Percentiles rank a stretch among this genome's conserved stretches.
Evolutionary conservation across 2,113 vertebrate genomes (phyloP).

Genomic region (Pipa parva): DNA sequence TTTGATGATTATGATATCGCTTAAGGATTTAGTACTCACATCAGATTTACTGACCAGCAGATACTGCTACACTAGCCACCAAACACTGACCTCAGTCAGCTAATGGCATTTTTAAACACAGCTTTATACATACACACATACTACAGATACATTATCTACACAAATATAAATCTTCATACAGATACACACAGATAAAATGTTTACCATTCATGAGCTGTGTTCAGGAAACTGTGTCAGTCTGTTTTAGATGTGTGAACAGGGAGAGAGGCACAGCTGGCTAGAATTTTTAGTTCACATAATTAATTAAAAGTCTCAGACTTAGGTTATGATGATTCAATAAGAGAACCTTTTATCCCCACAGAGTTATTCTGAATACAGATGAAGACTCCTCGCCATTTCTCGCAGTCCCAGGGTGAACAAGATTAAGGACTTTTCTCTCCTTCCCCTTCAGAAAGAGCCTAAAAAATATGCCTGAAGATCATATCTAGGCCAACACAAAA

Average conservation of each 20-base stretch:
- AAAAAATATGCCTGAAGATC: slow-evolving; percentile 57
- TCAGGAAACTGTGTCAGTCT: slow-evolving; percentile 53
- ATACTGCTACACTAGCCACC: too few species aligned
- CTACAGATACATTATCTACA: too few species aligned
- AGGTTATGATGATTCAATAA: slow-evolving; percentile 78
- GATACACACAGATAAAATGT: too few species aligned
- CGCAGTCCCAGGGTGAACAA: slow-evolving; percentile 54
- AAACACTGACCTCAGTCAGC: too few species aligned
- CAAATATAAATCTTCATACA: too few species aligned
- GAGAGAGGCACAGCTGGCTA: slow-evolving; percentile 67
- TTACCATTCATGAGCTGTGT: slow-evolving; percentile 11
- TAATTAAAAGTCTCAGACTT: slow-evolving; percentile 73
- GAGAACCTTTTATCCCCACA: slow-evolving; percentile 60
- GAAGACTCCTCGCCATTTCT: slow-evolving; percentile 53
- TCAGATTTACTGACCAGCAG: too few species aligned
- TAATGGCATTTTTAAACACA: too few species aligned
- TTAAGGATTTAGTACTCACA: too few species aligned
- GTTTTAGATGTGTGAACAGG: slow-evolving; percentile 50
- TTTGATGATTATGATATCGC: too few species aligned
- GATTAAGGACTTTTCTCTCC: slow-evolving; percentile 57
- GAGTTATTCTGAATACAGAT: slow-evolving; percentile 55
- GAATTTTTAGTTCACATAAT: slow-evolving; percentile 78
- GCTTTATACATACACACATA: too few species aligned
- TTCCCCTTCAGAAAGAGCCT: slow-evolving; percentile 51
- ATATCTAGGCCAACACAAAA: slow-evolving; percentile 53